phyloP scores from a whole-genome alignment of 2,888 invertebrate genomes.

The Lithophane socia region DNA sequence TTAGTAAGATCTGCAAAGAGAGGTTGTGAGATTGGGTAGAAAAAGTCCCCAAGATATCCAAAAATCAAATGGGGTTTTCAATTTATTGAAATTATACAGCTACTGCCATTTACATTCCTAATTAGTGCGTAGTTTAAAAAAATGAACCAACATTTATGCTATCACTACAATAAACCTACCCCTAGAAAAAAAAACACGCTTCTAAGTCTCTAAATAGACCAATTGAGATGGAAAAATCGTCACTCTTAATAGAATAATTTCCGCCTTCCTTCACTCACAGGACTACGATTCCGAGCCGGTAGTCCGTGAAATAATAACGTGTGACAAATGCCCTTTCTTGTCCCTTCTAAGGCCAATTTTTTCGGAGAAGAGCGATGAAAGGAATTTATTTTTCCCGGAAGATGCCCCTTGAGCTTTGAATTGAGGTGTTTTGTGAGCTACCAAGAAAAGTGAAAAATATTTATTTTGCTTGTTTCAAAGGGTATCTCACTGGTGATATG shows the following conservation, averaged over 20 bases:
- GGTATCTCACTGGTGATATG: not conserved
- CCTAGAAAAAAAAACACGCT: not conserved
- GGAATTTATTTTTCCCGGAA: conserved; percentile 4
- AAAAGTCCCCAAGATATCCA: not conserved
- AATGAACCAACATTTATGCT: too few species aligned
- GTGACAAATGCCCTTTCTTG: conserved; percentile 29
- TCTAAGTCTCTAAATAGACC: not conserved
- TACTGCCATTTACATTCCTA: not conserved
- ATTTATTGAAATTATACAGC: not conserved
- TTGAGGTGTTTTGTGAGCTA: conserved; percentile 4
- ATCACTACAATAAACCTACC: not conserved
- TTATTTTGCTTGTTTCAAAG: too few species aligned
- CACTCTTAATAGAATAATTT: conserved; percentile 6
- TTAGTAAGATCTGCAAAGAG: not conserved
- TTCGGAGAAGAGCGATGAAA: not conserved
- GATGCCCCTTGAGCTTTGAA: conserved; percentile 1
- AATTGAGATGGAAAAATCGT: conserved; percentile 4
- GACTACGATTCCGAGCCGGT: not conserved
- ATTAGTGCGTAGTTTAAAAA: not conserved
- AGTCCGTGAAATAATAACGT: conserved; percentile 37
- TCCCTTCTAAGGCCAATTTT: conserved; percentile 17
- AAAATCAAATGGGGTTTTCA: not conserved
- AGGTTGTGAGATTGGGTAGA: not conserved
- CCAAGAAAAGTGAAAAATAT: not conserved
- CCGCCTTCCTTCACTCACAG: not conserved